phyloP scores from a whole-genome alignment of 1,140 invertebrate species.

The Phenacoccus solenopsis region DNA sequence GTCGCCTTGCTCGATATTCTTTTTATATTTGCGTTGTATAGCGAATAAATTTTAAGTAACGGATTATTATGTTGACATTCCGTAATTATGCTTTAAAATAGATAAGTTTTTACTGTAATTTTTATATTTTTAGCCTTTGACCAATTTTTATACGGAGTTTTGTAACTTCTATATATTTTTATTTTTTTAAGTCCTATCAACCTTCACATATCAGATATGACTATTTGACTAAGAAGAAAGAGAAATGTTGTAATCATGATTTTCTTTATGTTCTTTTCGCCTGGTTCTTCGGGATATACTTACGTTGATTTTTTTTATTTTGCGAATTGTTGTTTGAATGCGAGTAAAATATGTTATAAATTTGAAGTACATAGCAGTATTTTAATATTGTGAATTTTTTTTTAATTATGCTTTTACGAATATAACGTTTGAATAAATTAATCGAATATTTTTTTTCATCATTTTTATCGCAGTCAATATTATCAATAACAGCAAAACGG shows the following conservation, averaged over 20 bases:
- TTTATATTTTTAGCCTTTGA: conserved; percentile 3
- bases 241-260: neutral
- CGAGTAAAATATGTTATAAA: neutral
- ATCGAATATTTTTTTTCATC: neutral
- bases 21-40: neutral
- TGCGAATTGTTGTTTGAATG: neutral
- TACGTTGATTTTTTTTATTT: neutral
- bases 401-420: neutral
- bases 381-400: neutral
- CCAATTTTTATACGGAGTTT: conserved; percentile 2
- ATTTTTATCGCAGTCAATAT: neutral
- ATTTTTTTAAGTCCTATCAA: neutral
- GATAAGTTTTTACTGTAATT: neutral
- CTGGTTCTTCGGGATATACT: neutral
- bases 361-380: neutral
- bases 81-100: neutral
- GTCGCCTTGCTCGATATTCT: neutral
- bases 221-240: neutral
- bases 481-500: too few relatives aligned
- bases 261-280: neutral
- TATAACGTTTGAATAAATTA: neutral
- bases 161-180: neutral
- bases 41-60: neutral
- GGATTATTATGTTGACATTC: neutral
- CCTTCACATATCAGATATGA: neutral